Conservation (phyloP, 2,888 invertebrate genomes). For the Anorthoa munda region DNA sequence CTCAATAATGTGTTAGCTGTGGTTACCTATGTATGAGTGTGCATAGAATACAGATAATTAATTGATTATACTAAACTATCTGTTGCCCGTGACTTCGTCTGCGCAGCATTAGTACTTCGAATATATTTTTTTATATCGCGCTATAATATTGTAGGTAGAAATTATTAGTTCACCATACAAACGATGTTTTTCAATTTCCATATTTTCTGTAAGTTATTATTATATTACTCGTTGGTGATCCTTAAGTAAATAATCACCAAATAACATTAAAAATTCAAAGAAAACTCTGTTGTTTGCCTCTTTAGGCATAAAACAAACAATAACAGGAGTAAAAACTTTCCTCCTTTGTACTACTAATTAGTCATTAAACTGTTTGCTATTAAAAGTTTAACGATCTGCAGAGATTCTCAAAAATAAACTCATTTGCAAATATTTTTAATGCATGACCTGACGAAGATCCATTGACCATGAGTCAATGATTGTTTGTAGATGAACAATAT, state of each 20-base stretch:
- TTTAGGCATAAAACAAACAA: constrained; percentile 14
- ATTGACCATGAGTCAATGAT: constrained; percentile 32
- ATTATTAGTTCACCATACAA: too few species aligned
- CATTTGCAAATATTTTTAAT: constrained; percentile 31
- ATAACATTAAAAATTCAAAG: constrained; percentile 6
- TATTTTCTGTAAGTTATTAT: too few species aligned
- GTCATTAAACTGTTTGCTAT: constrained; percentile 13
- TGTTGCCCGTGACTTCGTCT: too few species aligned
- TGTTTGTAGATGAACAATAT: constrained; percentile 29
- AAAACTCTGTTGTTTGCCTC: not conserved
- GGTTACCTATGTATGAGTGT: too few species aligned
- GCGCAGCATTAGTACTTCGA: too few species aligned
- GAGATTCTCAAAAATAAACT: constrained; percentile 24
- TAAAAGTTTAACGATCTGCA: constrained; percentile 6
- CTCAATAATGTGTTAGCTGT: too few species aligned
- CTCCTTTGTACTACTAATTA: constrained; percentile 3
- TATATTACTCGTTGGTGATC: too few species aligned
- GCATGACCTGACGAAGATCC: constrained; percentile 30
- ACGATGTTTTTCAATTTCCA: too few species aligned
- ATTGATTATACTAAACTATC: too few species aligned
- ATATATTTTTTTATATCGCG: too few species aligned
- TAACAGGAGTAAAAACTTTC: constrained; percentile 9
- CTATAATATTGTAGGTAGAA: too few species aligned
- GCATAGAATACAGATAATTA: too few species aligned
- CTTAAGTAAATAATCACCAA: not conserved